phyloP scores from a whole-genome alignment of 2,797 vertebrate species.

The Aplochiton taeniatus region DNA sequence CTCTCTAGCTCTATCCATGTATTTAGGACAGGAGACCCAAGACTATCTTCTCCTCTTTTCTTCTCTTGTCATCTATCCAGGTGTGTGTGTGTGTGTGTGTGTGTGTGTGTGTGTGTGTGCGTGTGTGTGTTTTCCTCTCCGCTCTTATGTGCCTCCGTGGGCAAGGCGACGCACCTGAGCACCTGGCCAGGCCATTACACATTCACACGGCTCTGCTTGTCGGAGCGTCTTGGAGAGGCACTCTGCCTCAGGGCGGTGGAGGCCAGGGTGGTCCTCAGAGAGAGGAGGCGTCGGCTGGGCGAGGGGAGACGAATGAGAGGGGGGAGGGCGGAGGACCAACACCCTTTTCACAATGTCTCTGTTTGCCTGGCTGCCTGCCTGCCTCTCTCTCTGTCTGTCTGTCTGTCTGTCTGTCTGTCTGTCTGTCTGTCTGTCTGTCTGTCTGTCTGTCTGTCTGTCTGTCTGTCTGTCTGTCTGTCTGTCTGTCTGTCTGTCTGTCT shows the following conservation, averaged over 20 bases:
- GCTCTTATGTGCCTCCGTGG: not conserved
- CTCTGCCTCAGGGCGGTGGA: no score
- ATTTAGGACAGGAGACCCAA: no score
- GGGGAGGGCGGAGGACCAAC: no score
- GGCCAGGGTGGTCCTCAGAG: no score
- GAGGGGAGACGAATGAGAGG: no score
- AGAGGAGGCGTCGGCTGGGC: no score
- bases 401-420: not conserved
- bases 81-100: not conserved
- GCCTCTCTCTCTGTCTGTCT: not conserved
- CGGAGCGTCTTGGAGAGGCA: no score
- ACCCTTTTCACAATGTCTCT: not conserved
- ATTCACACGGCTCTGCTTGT: no score
- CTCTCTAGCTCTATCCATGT: not conserved
- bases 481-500: not conserved
- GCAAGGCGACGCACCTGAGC: slow-evolving; percentile 23
- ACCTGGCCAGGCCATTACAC: not conserved
- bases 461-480: not conserved
- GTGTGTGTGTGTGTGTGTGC: slow-evolving; percentile 6
- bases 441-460: not conserved
- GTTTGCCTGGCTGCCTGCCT: not conserved
- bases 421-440: not conserved
- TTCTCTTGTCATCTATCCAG: no score
- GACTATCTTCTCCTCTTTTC: no score
- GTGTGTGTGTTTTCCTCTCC: slow-evolving; percentile 9